A percentile compares a stretch with the other conserved stretches of the same genome.
phyloP scores from a whole-genome alignment of 2,113 vertebrate genomes.

The Romanogobio albipinnatus region DNA sequence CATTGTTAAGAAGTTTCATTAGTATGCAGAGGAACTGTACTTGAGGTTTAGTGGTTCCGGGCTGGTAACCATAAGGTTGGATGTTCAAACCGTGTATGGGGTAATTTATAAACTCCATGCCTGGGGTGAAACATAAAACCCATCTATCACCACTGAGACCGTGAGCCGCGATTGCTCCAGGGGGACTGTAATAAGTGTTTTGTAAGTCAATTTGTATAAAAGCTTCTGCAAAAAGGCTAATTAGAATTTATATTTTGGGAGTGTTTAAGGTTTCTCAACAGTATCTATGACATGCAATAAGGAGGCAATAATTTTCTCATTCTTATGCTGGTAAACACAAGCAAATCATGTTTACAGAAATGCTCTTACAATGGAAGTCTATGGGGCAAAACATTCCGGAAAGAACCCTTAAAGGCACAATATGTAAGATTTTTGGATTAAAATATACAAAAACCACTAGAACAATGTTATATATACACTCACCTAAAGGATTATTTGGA shows the following conservation, averaged over 20 bases:
- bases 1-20: constrained; percentile 7
- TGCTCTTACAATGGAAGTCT: not conserved
- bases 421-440: no score
- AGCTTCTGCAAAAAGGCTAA: not conserved
- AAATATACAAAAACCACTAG: no score
- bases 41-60: not conserved
- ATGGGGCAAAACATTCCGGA: not conserved
- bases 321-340: not conserved
- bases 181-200: constrained; percentile 1
- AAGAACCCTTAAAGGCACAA: not conserved
- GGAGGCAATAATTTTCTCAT: not conserved
- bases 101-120: constrained; percentile 8
- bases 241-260: not conserved
- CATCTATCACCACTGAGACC: constrained; percentile 4
- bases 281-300: not conserved
- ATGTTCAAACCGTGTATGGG: not conserved
- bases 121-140: constrained; percentile 21
- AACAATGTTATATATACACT: no score
- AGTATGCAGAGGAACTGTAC: constrained; percentile 12
- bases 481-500: no score
- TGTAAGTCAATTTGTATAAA: constrained; percentile 3
- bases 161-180: not conserved
- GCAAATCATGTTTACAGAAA: not conserved
- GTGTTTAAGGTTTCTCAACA: not conserved
- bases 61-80: not conserved